phyloP scores from a whole-genome alignment of 2,113 vertebrate genomes.

The Laterallus jamaicensis region DNA sequence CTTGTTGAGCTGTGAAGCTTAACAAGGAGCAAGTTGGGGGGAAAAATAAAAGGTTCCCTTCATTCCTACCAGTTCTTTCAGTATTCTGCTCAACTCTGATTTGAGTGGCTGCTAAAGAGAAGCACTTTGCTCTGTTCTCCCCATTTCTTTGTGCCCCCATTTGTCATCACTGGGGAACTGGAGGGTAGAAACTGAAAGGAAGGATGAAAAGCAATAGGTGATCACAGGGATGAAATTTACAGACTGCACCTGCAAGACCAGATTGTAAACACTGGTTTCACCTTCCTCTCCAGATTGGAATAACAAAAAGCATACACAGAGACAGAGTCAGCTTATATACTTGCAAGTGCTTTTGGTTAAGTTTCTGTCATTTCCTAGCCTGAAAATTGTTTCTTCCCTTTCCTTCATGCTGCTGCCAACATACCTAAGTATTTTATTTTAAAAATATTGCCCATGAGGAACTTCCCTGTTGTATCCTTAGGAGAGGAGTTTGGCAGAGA shows the following conservation, averaged over 20 bases:
- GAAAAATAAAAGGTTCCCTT: neutral
- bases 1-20: conserved; percentile 52
- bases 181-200: conserved; percentile 36
- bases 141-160: conserved; percentile 57
- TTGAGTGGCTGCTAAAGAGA: conserved; percentile 56
- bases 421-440: neutral
- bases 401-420: neutral
- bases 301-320: conserved; percentile 21
- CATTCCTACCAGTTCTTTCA: conserved; percentile 13
- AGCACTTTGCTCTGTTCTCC: conserved; percentile 50
- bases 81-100: conserved; percentile 55
- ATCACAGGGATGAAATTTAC: conserved; percentile 46
- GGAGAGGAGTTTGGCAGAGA: neutral
- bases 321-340: neutral
- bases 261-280: conserved; percentile 72
- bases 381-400: neutral
- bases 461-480: neutral
- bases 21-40: neutral
- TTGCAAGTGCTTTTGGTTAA: neutral
- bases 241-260: conserved; percentile 37
- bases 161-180: conserved; percentile 48
- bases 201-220: conserved; percentile 36
- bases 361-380: neutral
- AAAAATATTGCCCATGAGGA: neutral
- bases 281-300: conserved; percentile 35